These are phyloP conservation scores for Aphelinus atriplicis DNA, from an alignment of 1,140 invertebrate species.

Conservation along the genomic window DNA sequence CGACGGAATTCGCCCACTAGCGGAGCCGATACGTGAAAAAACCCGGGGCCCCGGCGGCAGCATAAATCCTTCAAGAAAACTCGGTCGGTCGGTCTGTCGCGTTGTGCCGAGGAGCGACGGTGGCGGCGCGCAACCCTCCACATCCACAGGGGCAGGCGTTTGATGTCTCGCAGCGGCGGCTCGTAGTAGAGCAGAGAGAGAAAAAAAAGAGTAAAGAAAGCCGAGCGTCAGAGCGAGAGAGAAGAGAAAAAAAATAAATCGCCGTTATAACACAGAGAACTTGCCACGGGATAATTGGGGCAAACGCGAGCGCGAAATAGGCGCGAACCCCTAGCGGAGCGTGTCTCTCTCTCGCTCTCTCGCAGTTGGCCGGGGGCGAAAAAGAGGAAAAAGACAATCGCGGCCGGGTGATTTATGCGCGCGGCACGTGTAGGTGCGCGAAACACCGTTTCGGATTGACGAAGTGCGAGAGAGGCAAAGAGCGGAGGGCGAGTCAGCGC, in stretches of 20 bases:
- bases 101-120: neutral
- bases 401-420: constrained; percentile 49
- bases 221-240: neutral
- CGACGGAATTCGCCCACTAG: neutral
- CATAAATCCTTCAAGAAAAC: neutral
- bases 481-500: constrained; percentile 22
- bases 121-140: no score
- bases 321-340: no score
- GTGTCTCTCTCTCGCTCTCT: no score
- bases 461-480: constrained; percentile 56
- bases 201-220: constrained; percentile 6
- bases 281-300: constrained; percentile 32
- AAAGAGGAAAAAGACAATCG: constrained; percentile 8
- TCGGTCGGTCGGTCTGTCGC: neutral
- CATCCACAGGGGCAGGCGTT: neutral
- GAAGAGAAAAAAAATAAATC: neutral
- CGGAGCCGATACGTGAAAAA: neutral
- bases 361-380: no score
- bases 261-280: constrained; percentile 9
- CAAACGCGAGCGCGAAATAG: constrained; percentile 4
- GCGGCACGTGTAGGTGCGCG: constrained; percentile 49
- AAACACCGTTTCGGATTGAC: constrained; percentile 54
- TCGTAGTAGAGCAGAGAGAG: neutral
- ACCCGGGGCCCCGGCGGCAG: no score
- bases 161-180: constrained; percentile 17